phyloP scores from a whole-genome alignment of 2,113 vertebrate genomes.

The Pluvialis apricaria region DNA sequence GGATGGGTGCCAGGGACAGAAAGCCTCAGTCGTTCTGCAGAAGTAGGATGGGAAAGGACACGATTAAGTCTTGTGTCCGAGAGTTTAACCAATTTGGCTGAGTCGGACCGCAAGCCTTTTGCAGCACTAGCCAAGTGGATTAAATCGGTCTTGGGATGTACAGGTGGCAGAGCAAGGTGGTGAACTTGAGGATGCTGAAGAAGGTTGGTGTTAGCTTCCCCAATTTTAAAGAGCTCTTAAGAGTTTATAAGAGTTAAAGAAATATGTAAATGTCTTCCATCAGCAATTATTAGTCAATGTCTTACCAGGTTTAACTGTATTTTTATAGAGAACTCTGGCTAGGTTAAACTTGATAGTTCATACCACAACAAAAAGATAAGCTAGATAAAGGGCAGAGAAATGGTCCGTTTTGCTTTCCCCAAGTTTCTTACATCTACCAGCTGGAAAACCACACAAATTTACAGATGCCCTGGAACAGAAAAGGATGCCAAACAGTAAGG shows the following conservation, averaged over 20 bases:
- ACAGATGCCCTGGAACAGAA: not conserved
- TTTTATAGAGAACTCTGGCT: not conserved
- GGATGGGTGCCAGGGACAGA: not conserved
- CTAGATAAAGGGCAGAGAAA: not conserved
- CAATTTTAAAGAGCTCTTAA: not conserved
- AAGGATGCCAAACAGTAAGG: not conserved
- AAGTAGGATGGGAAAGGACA: not conserved
- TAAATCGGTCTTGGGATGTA: not conserved
- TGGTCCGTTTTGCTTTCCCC: not conserved
- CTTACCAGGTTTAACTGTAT: not conserved
- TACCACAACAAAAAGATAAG: not conserved
- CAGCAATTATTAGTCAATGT: not conserved
- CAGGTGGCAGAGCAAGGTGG: not conserved
- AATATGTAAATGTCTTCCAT: not conserved
- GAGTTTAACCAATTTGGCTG: not conserved
- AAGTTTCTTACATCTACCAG: not conserved
- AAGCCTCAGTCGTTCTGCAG: not conserved
- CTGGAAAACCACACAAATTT: not conserved
- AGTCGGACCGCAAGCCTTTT: not conserved
- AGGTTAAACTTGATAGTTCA: not conserved
- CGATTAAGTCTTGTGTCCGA: not conserved
- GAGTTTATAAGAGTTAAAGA: not conserved
- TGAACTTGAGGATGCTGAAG: not conserved
- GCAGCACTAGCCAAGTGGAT: not conserved
- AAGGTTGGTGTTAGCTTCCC: not conserved